A percentile compares a stretch with the other conserved stretches of the same genome.
Conservation (phyloP, 2,888 invertebrate species). For the Sipha maydis region DNA sequence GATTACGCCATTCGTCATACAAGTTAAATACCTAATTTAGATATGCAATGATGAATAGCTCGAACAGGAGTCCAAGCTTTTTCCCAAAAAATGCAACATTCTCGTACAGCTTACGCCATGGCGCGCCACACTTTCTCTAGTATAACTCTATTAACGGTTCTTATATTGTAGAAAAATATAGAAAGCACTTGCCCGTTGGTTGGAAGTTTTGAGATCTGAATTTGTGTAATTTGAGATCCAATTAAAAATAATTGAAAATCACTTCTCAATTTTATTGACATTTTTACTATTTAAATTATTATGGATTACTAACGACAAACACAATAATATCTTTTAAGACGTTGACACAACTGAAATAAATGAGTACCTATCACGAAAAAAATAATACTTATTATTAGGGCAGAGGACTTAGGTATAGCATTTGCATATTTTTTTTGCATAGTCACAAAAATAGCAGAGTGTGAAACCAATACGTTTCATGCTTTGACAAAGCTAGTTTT, state of each 20-base stretch:
- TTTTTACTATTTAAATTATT: slow-evolving; percentile 5
- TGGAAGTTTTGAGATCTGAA: slow-evolving; percentile 4
- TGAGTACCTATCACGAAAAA: too few species aligned
- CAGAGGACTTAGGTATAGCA: too few species aligned
- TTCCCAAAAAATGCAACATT: slow-evolving; percentile 40
- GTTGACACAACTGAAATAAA: too few species aligned
- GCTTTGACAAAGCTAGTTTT: too few species aligned
- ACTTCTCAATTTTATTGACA: background rate
- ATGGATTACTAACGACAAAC: too few species aligned
- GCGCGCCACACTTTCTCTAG: too few species aligned
- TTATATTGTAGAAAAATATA: slow-evolving; percentile 11
- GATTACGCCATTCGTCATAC: slow-evolving; percentile 25
- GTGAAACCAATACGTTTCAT: too few species aligned
- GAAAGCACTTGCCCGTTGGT: slow-evolving; percentile 3
- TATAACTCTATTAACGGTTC: too few species aligned
- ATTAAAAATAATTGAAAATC: background rate
- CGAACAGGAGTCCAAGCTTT: slow-evolving; percentile 22
- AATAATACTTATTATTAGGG: too few species aligned
- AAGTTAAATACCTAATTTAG: slow-evolving; percentile 16
- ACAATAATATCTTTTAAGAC: too few species aligned
- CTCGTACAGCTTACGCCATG: slow-evolving; percentile 22
- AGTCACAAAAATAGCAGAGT: too few species aligned
- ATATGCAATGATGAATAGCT: slow-evolving; percentile 22
- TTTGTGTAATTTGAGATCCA: background rate
- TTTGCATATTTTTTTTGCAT: too few species aligned